A percentile compares a stretch with the other conserved stretches of the same genome.
Conservation (phyloP, 2,113 vertebrate genomes). For the Urocynchramus pylzowi region DNA sequence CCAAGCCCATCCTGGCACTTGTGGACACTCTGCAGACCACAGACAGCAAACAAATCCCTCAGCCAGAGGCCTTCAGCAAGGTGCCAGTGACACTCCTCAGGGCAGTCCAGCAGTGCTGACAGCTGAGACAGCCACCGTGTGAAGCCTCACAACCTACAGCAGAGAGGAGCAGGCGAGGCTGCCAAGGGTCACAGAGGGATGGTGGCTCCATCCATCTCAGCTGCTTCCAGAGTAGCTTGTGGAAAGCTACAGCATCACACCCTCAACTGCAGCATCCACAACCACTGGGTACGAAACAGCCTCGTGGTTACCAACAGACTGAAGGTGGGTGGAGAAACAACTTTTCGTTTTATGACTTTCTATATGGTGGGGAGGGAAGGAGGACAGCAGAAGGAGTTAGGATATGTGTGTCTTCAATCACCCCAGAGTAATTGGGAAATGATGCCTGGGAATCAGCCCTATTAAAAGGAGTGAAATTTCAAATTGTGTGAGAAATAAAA, state of each 20-base stretch:
- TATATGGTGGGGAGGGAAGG: not conserved
- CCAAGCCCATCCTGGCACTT: not conserved
- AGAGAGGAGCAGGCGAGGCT: not conserved
- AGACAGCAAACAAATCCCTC: not conserved
- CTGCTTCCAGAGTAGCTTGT: not conserved
- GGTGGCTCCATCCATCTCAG: not conserved
- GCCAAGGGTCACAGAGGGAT: fast-evolving
- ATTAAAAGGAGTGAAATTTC: not conserved
- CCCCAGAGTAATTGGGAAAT: not conserved
- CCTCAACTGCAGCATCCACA: not conserved
- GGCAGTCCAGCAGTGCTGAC: not conserved
- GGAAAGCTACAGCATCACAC: not conserved
- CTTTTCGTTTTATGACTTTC: not conserved
- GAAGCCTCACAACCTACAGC: not conserved
- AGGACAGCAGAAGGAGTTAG: not conserved
- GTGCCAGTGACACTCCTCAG: not conserved
- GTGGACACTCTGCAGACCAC: not conserved
- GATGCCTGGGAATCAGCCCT: not conserved
- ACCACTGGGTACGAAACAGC: not conserved
- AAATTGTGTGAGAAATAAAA: not conserved
- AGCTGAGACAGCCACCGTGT: fast-evolving
- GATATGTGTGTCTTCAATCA: not conserved
- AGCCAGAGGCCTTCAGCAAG: not conserved
- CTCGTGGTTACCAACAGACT: not conserved
- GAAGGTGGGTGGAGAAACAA: not conserved